Percentiles rank a stretch among this genome's conserved stretches.
These are phyloP conservation scores for Tapirus indicus DNA, from an alignment of 2,797 vertebrate species.

Conservation along the genomic window DNA sequence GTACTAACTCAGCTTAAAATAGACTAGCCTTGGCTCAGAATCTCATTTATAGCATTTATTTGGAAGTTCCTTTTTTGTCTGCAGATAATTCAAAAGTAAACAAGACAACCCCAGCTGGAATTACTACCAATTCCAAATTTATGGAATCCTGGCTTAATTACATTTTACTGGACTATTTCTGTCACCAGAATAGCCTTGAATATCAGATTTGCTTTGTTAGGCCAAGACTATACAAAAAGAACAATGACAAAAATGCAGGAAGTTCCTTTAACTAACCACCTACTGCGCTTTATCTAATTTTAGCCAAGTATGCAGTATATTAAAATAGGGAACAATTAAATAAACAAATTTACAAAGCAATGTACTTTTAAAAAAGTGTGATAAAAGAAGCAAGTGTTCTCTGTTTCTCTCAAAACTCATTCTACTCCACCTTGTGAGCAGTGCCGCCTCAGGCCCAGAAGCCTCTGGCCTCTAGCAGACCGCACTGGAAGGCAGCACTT, in stretches of 20 bases:
- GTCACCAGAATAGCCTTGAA: not conserved
- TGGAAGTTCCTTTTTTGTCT: not conserved
- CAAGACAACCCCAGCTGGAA: not conserved
- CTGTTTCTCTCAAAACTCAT: not conserved
- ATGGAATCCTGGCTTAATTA: not conserved
- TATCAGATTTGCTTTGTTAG: not conserved
- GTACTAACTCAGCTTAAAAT: not conserved
- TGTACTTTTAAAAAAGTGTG: not conserved
- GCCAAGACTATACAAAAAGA: not conserved
- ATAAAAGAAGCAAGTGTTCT: not conserved
- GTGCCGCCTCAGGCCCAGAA: not conserved
- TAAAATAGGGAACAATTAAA: not conserved
- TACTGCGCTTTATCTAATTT: not conserved
- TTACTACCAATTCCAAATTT: not conserved
- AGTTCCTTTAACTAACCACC: not conserved
- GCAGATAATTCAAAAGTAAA: slow-evolving; percentile 2
- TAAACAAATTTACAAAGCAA: not conserved
- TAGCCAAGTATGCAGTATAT: not conserved
- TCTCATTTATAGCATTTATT: not conserved
- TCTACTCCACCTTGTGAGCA: not conserved
- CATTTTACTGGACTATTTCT: not conserved
- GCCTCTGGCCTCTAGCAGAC: not conserved
- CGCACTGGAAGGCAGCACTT: not conserved
- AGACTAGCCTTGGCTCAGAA: not conserved
- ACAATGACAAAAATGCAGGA: not conserved